These are phyloP conservation scores for Recurvirostra avosetta DNA, from an alignment of 2,113 vertebrate species.

Conservation along the genomic window DNA sequence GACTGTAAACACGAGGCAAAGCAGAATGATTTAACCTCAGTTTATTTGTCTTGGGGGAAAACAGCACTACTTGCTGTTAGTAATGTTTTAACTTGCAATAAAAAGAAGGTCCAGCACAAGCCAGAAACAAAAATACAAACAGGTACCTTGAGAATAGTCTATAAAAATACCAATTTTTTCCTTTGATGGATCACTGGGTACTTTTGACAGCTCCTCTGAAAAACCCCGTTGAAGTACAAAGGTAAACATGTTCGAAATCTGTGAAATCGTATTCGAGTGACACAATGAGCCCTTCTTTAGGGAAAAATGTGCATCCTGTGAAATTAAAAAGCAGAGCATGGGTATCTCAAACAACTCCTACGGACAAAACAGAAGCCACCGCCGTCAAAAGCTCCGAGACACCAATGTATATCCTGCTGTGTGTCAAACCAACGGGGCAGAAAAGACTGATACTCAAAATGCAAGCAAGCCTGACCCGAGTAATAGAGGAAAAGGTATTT, in stretches of 20 bases:
- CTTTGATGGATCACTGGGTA: neutral
- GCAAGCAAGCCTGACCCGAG: neutral
- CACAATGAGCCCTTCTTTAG: neutral
- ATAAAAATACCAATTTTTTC: neutral
- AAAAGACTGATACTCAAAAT: neutral
- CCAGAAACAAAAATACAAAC: neutral
- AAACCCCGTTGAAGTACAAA: neutral
- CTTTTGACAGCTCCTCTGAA: neutral
- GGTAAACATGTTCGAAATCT: neutral
- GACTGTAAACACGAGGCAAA: neutral
- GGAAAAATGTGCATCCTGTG: neutral
- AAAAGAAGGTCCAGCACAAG: neutral
- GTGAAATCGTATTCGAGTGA: neutral
- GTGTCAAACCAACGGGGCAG: neutral
- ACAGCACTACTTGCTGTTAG: neutral
- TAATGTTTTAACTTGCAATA: neutral
- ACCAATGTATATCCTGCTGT: neutral
- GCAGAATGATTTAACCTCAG: neutral
- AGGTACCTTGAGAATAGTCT: neutral
- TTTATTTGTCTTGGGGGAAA: neutral
- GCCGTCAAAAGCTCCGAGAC: neutral
- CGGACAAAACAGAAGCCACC: rapidly evolving
- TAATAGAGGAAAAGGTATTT: neutral
- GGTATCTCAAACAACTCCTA: neutral
- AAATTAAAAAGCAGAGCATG: neutral